Base-by-base conservation (phyloP, 1,140 invertebrate species). In the Drosophila trapezifrons region DNA sequence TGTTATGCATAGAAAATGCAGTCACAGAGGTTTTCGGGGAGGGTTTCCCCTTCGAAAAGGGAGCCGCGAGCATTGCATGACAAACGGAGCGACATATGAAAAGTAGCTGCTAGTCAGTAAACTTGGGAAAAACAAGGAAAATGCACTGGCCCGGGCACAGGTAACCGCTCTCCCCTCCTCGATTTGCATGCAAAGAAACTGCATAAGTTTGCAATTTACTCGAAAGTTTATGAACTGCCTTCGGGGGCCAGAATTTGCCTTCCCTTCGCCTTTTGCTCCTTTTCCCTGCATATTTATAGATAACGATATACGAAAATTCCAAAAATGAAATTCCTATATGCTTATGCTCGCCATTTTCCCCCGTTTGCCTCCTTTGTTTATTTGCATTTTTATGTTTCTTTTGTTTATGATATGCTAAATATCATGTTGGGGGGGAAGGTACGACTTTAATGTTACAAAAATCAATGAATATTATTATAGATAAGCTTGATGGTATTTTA, bases 161-260 rank as follows among this genome's bases (percentile, higher is more conserved):
- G 58, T 75, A 75, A 52, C 54, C 40, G 70, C 59, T 49, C 17
- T 35, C 2, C 32, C 4, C 12, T 13, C 6, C 17, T 43, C 54
- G 72, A 76, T 76, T 76, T 76, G 73, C 72, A 76, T 76, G 73
- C 72, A 76, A 76, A 76, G 62, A 56, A 76, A 76, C 72, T 76
- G 73, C 73, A 76, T 76, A 76, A 76, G 73, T 76, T 76, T 76
- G 72, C 73, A 76, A 76, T 76, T 76, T 76, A 76, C 73, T 76
- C 63, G 73, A 76, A 76, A 76, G 54, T 76, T 76, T 76, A 76
- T 76, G 73, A 76, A 76, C 72, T 76, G 73, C 73, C 47, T 38
- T n/a, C 22, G 45, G 58, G 18, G 20, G 38, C n/a, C 25, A n/a
- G 27, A 22, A 22, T 47, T 47, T 38, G 22, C 37, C 22, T 56